Percentiles rank a stretch among this genome's conserved stretches.
Conservation (phyloP, 2,113 vertebrate genomes). For the Nothobranchius kuhntae region DNA sequence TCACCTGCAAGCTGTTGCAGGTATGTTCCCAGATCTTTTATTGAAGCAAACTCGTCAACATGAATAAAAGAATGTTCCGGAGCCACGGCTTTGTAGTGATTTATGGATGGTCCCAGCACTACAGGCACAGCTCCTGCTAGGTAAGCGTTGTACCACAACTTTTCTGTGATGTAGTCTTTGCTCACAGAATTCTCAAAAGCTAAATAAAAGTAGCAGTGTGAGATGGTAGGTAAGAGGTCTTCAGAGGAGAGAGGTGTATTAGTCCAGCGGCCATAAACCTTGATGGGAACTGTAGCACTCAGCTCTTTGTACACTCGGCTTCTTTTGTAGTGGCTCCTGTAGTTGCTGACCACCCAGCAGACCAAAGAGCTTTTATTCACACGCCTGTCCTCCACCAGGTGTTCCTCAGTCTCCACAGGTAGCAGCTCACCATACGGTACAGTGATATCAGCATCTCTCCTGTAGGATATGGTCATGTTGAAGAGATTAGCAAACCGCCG, state of each 20-base stretch:
- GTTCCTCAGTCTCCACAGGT: slow-evolving; percentile 13
- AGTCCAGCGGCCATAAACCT: slow-evolving; percentile 80
- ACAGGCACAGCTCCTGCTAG: slow-evolving; percentile 83
- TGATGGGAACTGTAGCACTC: slow-evolving; percentile 71
- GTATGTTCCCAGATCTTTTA: slow-evolving; percentile 78
- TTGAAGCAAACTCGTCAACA: slow-evolving; percentile 83
- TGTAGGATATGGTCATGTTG: slow-evolving; percentile 92
- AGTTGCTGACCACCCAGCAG: slow-evolving; percentile 92
- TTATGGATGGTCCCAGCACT: slow-evolving; percentile 84
- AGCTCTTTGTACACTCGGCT: slow-evolving; percentile 79
- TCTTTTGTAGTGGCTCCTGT: slow-evolving; percentile 76
- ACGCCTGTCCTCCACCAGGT: neutral
- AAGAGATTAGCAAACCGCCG: slow-evolving; percentile 73
- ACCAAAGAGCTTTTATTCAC: slow-evolving; percentile 78
- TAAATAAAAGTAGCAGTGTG: slow-evolving; percentile 90
- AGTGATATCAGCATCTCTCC: slow-evolving; percentile 85
- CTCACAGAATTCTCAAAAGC: slow-evolving; percentile 90
- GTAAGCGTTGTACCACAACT: slow-evolving; percentile 90
- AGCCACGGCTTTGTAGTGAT: slow-evolving; percentile 82
- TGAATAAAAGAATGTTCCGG: slow-evolving; percentile 89
- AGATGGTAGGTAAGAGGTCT: slow-evolving; percentile 81
- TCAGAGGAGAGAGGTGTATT: slow-evolving; percentile 56
- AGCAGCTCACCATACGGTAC: slow-evolving; percentile 86
- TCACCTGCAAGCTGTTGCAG: slow-evolving; percentile 76
- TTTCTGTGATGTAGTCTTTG: slow-evolving; percentile 93